phyloP scores from a whole-genome alignment of 2,113 vertebrate species.

The human (Homo sapiens) region GRCh38 chr1:83852001-83852500 shows the following conservation, averaged over 20 bases:
- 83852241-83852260: slow-evolving; percentile 27
- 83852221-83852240: not conserved
- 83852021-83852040: not conserved
- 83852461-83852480: not conserved
- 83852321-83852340: not conserved
- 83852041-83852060: not conserved
- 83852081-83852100: not conserved
- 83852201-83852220: slow-evolving; percentile 51
- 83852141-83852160: not conserved
- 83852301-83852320: slow-evolving; percentile 45
- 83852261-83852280: slow-evolving; percentile 52
- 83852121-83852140: not conserved
- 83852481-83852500: not conserved
- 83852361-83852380: not conserved
- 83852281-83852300: slow-evolving; percentile 51
- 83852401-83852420: not conserved
- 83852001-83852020: not conserved
- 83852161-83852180: not conserved
- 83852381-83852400: not conserved
- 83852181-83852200: not conserved
- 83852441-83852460: not conserved
- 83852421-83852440: not conserved
- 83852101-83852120: not conserved
- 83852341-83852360: slow-evolving; percentile 12
- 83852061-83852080: not conserved